phyloP scores from a whole-genome alignment of 2,888 invertebrate species.

The Listrodromus nycthemerus region DNA sequence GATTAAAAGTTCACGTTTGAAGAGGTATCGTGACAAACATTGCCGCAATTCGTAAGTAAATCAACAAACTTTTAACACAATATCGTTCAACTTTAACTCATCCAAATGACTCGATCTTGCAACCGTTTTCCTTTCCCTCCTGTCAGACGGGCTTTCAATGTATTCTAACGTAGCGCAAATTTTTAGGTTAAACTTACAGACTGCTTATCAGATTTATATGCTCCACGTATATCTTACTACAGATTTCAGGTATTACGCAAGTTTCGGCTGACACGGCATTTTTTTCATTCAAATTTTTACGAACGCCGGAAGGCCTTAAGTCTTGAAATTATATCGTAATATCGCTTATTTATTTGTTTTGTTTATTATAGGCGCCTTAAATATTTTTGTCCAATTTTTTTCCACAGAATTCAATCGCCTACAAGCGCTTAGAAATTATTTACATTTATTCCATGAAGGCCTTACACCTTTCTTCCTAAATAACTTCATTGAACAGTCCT shows the following conservation, averaged over 20 bases:
- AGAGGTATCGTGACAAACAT: constrained; percentile 19
- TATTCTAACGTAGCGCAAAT: neutral
- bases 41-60: constrained; percentile 36
- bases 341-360: neutral
- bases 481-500: neutral
- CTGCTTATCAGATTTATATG: neutral
- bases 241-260: neutral
- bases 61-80: neutral
- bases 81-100: neutral
- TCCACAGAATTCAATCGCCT: neutral
- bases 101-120: neutral
- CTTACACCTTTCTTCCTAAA: neutral
- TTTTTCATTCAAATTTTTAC: constrained; percentile 29
- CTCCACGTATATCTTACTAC: neutral
- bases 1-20: constrained; percentile 37
- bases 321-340: neutral
- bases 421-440: neutral
- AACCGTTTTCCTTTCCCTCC: neutral
- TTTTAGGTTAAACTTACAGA: constrained; percentile 8
- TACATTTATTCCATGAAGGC: neutral
- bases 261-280: constrained; percentile 28
- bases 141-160: neutral
- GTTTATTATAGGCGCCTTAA: neutral
- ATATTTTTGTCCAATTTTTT: neutral
- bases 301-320: neutral